Evolutionary conservation across 2,888 invertebrate genomes (phyloP).

Genomic region (Leptinotarsa rubiginosa): DNA sequence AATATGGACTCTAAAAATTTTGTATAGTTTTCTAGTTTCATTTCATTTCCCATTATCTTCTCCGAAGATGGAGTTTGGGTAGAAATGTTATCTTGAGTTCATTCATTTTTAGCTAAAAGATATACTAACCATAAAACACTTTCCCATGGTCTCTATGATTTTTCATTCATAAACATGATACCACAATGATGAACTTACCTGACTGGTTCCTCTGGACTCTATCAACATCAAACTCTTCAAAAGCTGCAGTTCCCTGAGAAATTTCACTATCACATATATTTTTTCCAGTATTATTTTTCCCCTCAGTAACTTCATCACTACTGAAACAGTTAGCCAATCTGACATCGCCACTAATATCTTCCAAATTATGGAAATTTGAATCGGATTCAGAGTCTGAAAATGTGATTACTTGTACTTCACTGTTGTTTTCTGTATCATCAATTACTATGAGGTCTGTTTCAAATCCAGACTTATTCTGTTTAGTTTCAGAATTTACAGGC

Average conservation of each 20-base stretch:
- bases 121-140: too few relatives aligned
- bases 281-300: neutral
- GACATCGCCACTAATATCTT: conserved; percentile 43
- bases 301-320: neutral
- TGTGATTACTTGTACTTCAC: conserved; percentile 21
- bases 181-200: conserved; percentile 65
- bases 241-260: neutral
- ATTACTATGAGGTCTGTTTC: conserved; percentile 20
- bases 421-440: conserved; percentile 29
- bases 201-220: conserved; percentile 74
- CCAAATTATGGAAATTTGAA: conserved; percentile 37
- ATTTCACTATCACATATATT: neutral
- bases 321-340: conserved; percentile 45
- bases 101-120: too few relatives aligned
- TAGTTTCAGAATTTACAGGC: conserved; percentile 2
- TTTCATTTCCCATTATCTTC: too few relatives aligned
- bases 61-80: too few relatives aligned
- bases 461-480: neutral
- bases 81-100: too few relatives aligned
- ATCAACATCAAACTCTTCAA: conserved; percentile 68
- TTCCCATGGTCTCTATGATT: neutral
- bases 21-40: too few relatives aligned
- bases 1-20: too few relatives aligned
- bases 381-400: conserved; percentile 42
- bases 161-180: neutral